A percentile compares a stretch with the other conserved stretches of the same genome.
Conservation (phyloP, 2,888 invertebrate genomes). For the Drosophila limbata region DNA sequence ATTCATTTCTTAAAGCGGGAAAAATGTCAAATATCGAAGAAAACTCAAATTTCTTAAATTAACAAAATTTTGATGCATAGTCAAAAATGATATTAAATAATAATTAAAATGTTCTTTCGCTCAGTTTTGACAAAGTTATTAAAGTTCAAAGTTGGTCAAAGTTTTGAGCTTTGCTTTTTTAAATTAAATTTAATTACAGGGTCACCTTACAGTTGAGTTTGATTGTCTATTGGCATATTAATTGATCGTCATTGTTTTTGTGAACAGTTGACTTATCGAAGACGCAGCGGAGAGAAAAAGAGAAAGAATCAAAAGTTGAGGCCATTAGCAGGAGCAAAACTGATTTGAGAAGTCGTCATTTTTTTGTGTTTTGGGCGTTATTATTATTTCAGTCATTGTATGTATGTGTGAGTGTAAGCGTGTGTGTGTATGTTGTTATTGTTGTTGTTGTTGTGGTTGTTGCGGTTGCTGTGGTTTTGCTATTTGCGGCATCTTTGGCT, state of each 20-base stretch:
- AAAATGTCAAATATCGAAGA: too few relatives aligned
- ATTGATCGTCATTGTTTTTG: slow-evolving; percentile 67
- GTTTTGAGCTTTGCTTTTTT: background rate
- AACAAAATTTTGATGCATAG: too few relatives aligned
- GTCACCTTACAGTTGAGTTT: background rate
- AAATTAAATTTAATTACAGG: background rate
- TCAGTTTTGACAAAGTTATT: background rate
- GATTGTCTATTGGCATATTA: slow-evolving; percentile 39
- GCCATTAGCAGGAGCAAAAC: slow-evolving; percentile 62
- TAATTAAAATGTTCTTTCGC: too few relatives aligned
- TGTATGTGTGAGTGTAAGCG: slow-evolving; percentile 12
- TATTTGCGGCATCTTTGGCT: slow-evolving; percentile 78
- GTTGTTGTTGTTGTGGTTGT: slow-evolving; percentile 29
- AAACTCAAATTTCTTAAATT: too few relatives aligned
- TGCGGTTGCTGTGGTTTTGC: slow-evolving; percentile 63
- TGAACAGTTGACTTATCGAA: slow-evolving; percentile 48
- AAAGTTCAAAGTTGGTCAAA: background rate
- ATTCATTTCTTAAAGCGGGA: too few relatives aligned
- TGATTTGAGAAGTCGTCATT: slow-evolving; percentile 49
- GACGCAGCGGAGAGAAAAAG: background rate
- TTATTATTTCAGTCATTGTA: slow-evolving; percentile 66
- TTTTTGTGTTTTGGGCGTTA: slow-evolving; percentile 47
- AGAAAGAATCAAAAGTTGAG: slow-evolving; percentile 16
- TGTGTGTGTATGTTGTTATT: slow-evolving; percentile 23
- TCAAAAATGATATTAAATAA: too few relatives aligned